Base-by-base conservation (phyloP, 1,140 invertebrate species). In the Ylistrum balloti region DNA sequence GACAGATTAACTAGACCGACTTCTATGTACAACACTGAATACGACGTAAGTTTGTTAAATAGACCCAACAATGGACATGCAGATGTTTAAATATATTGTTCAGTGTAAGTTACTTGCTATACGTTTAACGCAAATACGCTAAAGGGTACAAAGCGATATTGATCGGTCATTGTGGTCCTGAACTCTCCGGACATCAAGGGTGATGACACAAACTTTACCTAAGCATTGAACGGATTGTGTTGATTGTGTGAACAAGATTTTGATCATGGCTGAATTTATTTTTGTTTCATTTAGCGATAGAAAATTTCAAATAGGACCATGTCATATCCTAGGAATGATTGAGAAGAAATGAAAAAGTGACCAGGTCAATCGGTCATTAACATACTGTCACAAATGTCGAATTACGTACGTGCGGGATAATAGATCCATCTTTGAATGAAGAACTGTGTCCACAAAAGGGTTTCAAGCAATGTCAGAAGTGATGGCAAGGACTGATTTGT, bases 311-410 rank as follows among this genome's bases (percentile, higher is more conserved):
- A 7, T 3, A 20, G 22, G 15, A 11, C 2, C 22, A 56, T 7
- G 7, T 20, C 2, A 15, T 20, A 74, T 74, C 56, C 3, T n/a
- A 11, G n/a, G 56, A 74, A 1, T n/a, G n/a, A 28, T 28, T 74
- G 5, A n/a, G n/a, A 5, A 28, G 56, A 74, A 3, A 28, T 9
- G 56, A 74, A 7, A 11, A 74, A 74, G 56, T 74, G 56, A 74
- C 56, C 56, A 28, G 56, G 56, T 74, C 56, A 74, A 28, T 74
- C 56, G 56, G 56, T 74, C 56, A 74, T n/a, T 74, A 0, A 74
- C 15, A n/a, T 28, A 5, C 17, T 45, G 17, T 45, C 41, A 45
- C 17, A 45, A 45, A 45, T 74, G 56, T 7, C 35, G 5, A 38
- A 13, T 38, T 7, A n/a, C n/a, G n/a, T n/a, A n/a, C n/a, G n/a